A percentile compares a stretch with the other conserved stretches of the same genome.
phyloP scores from a whole-genome alignment of 1,140 invertebrate species.

The Drosophila eugracilis region DNA sequence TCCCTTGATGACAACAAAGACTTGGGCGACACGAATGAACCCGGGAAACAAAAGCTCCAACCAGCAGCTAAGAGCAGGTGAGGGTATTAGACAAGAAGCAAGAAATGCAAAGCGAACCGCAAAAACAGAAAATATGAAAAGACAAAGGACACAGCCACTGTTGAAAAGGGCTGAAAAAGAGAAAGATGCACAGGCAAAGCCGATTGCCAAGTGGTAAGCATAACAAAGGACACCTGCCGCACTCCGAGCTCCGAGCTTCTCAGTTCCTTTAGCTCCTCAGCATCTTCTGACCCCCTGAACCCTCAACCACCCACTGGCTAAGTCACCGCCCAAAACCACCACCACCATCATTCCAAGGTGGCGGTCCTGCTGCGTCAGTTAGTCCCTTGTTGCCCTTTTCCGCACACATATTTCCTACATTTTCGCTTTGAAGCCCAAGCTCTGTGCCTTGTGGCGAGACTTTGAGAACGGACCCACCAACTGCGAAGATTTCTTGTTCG shows the following conservation, averaged over 20 bases:
- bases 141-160: slow-evolving; percentile 47
- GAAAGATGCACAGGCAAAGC: slow-evolving; percentile 63
- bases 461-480: slow-evolving; percentile 40
- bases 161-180: slow-evolving; percentile 5
- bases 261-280: background rate
- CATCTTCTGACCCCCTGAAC: background rate
- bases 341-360: slow-evolving; percentile 23
- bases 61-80: slow-evolving; percentile 31
- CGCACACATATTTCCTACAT: slow-evolving; percentile 74
- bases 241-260: slow-evolving; percentile 29
- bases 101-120: slow-evolving; percentile 51
- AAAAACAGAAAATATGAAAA: slow-evolving; percentile 59
- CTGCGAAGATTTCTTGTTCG: slow-evolving; percentile 37
- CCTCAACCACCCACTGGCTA: slow-evolving; percentile 3
- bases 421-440: slow-evolving; percentile 67
- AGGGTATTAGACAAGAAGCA: slow-evolving; percentile 55
- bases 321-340: slow-evolving; percentile 8
- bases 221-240: slow-evolving; percentile 81
- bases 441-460: slow-evolving; percentile 37
- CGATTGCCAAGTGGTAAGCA: slow-evolving; percentile 82
- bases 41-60: slow-evolving; percentile 44
- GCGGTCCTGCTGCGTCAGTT: slow-evolving; percentile 20
- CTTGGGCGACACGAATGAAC: slow-evolving; percentile 37
- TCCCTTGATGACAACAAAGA: slow-evolving; percentile 69
- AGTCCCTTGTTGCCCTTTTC: slow-evolving; percentile 60